Base-by-base conservation (phyloP, 2,888 invertebrate genomes). In the Amiota mariae region DNA sequence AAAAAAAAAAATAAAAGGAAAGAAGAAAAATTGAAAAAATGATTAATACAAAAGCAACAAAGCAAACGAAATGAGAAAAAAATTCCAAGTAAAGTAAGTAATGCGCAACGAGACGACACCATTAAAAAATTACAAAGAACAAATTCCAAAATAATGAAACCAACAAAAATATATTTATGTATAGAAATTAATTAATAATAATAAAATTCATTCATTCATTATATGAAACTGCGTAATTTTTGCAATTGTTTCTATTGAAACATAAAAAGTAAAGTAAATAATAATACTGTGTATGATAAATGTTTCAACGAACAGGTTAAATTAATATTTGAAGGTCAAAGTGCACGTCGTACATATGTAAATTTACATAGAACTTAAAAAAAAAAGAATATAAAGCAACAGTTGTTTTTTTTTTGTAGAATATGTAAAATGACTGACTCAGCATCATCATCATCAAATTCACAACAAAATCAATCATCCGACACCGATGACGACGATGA, bases 271-370 rank as follows among this genome's bases (percentile, higher is more conserved):
- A 59, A 59, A 24, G n/a, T n/a, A 2, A 24, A 24, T 24, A 24
- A 59, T 8, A 59, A 59, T 11, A 59, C 11, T 63, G 46, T 63
- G 36, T 36, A 36, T 36, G 36, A 36, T 36, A 36, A 36, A 36
- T 36, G 36, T 6, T 36, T 36, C 6, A 6, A 36, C 6, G 36
- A 68, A 68, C 67, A 68, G 51, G 67, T 68, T 68, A 24, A 51
- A 68, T 68, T 13, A 68, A 11, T 46, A 11, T 54, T 54, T 68
- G 67, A 68, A 68, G 67, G 67, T 68, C 67, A 68, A 68, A 68
- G 67, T 54, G 67, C 67, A 68, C 59, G 24, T 12, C 15, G 59
- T 13, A 54, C 54, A 12, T 54, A 54, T 59, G 20, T 59, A 59
- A 59, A 59, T 54, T 36, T 36, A 54, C 54, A 15, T 15, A 15